Percentiles rank a stretch among this genome's conserved stretches.
Evolutionary conservation across 2,888 invertebrate genomes (phyloP).

Genomic region (Gastrophysa polygoni): DNA sequence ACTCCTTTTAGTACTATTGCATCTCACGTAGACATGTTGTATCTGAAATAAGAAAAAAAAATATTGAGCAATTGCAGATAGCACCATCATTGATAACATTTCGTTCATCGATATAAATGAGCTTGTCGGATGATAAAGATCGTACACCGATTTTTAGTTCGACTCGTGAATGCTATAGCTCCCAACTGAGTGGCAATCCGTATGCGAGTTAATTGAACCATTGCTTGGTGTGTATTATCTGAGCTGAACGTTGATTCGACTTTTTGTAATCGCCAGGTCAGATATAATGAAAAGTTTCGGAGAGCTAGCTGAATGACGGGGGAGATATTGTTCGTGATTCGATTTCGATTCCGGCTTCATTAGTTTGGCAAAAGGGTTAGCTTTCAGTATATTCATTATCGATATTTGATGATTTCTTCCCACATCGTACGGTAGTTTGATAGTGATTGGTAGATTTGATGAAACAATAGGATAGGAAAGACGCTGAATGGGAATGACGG

Average conservation of each 20-base stretch:
- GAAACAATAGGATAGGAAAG: neutral
- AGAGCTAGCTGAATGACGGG: neutral
- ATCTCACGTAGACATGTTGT: neutral
- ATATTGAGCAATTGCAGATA: neutral
- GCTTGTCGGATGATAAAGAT: too few species aligned
- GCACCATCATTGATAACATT: too few species aligned
- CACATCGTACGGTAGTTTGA: neutral
- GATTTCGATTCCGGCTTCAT: constrained; percentile 46
- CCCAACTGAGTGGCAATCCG: neutral
- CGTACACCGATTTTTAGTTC: too few species aligned
- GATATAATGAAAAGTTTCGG: constrained; percentile 37
- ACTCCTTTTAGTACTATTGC: neutral
- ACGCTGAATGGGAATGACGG: too few species aligned
- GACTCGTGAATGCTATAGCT: too few species aligned
- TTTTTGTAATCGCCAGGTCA: constrained; percentile 44
- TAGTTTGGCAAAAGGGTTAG: constrained; percentile 30
- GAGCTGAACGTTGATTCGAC: constrained; percentile 34
- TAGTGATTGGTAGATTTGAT: neutral
- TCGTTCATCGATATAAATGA: too few species aligned
- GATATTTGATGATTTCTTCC: neutral
- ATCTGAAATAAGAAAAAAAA: neutral
- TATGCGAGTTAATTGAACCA: constrained; percentile 30
- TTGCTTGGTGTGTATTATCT: constrained; percentile 35
- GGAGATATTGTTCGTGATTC: constrained; percentile 34
- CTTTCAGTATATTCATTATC: neutral